Evolutionary conservation across 2,797 vertebrate genomes (phyloP).

Genomic region (Philypnodon macrostomus): DNA sequence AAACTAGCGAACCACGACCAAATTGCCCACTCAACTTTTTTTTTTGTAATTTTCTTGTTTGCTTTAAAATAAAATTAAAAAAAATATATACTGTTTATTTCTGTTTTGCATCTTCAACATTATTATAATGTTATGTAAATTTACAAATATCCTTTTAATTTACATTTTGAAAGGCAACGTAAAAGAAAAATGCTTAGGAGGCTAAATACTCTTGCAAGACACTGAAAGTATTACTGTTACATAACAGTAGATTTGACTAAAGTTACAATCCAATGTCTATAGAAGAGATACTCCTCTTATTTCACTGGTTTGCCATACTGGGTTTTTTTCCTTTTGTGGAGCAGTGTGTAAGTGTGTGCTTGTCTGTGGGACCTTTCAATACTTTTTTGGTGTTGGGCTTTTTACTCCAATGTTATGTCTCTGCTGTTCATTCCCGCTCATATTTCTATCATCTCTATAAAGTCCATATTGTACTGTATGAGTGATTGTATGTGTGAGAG

Average conservation of each 20-base stretch:
- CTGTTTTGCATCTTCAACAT: no score
- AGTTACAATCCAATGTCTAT: slow-evolving; percentile 10
- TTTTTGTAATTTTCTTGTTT: no score
- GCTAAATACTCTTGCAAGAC: no score
- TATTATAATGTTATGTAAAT: no score
- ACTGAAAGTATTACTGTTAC: slow-evolving; percentile 7
- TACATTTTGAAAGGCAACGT: no score
- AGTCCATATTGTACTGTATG: slow-evolving; percentile 9
- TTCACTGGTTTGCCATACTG: slow-evolving; percentile 34
- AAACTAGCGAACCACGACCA: no score
- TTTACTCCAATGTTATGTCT: slow-evolving; percentile 44
- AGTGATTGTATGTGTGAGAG: slow-evolving; percentile 1
- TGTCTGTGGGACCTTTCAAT: slow-evolving; percentile 43
- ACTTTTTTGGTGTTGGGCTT: slow-evolving; percentile 36
- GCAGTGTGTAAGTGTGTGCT: slow-evolving; percentile 56
- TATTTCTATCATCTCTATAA: slow-evolving; percentile 39
- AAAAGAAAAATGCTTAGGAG: no score
- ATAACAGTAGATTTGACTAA: background rate
- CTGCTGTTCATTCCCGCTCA: slow-evolving; percentile 36
- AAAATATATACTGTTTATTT: no score
- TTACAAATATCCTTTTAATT: no score
- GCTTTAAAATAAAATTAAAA: no score
- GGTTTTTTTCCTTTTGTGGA: slow-evolving; percentile 62
- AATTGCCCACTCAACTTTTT: no score
- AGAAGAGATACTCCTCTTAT: slow-evolving; percentile 27